Evolutionary conservation across 2,797 vertebrate genomes (phyloP).

Genomic region (Thaleichthys pacificus): DNA sequence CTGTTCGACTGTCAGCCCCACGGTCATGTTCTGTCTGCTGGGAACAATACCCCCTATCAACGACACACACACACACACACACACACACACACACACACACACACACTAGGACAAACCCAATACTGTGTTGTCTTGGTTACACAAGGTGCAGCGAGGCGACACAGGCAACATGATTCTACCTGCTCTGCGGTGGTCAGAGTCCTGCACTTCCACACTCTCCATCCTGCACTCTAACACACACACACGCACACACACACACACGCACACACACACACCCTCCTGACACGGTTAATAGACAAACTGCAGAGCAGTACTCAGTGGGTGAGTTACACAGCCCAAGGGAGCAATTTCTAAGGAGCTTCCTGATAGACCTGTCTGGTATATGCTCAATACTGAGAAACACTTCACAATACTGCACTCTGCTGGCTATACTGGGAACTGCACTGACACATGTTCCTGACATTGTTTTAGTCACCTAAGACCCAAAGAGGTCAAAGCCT

Average conservation of each 20-base stretch:
- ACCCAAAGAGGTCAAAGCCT: not conserved
- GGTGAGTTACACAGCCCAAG: slow-evolving; percentile 54
- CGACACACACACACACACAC: not conserved
- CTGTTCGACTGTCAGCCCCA: slow-evolving; percentile 41
- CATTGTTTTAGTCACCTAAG: not conserved
- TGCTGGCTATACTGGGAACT: slow-evolving; percentile 41
- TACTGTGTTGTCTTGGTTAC: not conserved
- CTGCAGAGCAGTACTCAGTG: slow-evolving; percentile 53
- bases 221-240: slow-evolving; percentile 11
- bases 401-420: slow-evolving; percentile 54
- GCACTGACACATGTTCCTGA: not conserved
- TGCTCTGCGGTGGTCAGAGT: not conserved
- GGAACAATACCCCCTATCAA: slow-evolving; percentile 35
- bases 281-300: slow-evolving; percentile 54
- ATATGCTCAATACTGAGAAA: slow-evolving; percentile 7
- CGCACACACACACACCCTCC: slow-evolving; percentile 38
- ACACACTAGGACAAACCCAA: too few relatives aligned
- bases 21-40: slow-evolving; percentile 40
- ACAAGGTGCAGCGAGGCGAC: not conserved
- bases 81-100: not conserved
- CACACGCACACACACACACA: slow-evolving; percentile 13
- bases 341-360: slow-evolving; percentile 39
- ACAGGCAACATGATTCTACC: not conserved
- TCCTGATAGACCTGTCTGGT: slow-evolving; percentile 31
- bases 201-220: not conserved